Conservation (phyloP, 2,113 vertebrate species). For the Euleptes europaea region DNA sequence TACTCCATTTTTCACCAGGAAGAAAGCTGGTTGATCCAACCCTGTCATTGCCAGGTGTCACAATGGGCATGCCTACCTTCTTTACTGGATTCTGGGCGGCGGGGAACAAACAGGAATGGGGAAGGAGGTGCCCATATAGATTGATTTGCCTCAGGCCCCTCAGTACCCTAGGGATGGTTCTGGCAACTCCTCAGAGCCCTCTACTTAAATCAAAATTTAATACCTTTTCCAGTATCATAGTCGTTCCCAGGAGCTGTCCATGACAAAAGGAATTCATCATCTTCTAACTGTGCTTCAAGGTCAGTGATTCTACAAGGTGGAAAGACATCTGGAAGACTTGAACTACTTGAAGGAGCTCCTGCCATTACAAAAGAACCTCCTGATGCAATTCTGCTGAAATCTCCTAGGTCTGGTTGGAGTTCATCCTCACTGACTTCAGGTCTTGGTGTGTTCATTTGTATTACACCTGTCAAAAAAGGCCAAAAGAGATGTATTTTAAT, state of each 20-base stretch:
- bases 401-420: slow-evolving; percentile 47
- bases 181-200: neutral
- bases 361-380: slow-evolving; percentile 63
- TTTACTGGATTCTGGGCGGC: too few species aligned
- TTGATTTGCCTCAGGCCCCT: too few species aligned
- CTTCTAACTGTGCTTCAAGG: slow-evolving; percentile 58
- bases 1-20: too few species aligned
- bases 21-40: too few species aligned
- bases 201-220: slow-evolving; percentile 8
- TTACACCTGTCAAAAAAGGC: slow-evolving; percentile 44
- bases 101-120: too few species aligned
- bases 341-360: neutral
- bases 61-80: too few species aligned
- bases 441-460: slow-evolving; percentile 66
- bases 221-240: slow-evolving; percentile 71
- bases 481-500: neutral
- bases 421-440: slow-evolving; percentile 52
- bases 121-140: too few species aligned
- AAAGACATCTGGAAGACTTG: neutral
- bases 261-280: slow-evolving; percentile 58
- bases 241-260: slow-evolving; percentile 77
- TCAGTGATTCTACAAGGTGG: slow-evolving; percentile 72
- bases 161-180: too few species aligned
- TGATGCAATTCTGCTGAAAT: slow-evolving; percentile 66
- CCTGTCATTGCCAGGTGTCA: too few species aligned